Percentiles rank a stretch among this genome's conserved stretches.
Evolutionary conservation across 1,140 invertebrate genomes (phyloP).

Genomic region (Philotrypesis tridentata): DNA sequence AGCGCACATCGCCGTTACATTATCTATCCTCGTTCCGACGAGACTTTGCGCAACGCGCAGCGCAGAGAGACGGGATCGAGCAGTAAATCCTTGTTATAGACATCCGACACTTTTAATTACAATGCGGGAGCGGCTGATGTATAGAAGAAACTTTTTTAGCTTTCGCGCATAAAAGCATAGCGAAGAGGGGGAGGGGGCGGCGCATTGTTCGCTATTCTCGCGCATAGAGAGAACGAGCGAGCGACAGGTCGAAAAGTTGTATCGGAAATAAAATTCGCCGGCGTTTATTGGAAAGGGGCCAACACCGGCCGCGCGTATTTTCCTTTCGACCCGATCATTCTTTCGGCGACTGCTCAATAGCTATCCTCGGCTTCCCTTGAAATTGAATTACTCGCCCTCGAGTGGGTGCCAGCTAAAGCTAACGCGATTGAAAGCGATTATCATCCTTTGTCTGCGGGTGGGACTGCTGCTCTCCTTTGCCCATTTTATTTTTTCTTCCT

Average conservation of each 20-base stretch:
- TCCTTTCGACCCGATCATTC: slow-evolving; percentile 40
- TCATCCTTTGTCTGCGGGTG: slow-evolving; percentile 9
- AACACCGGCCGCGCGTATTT: slow-evolving; percentile 33
- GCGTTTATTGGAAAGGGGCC: slow-evolving; percentile 27
- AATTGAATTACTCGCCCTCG: slow-evolving; percentile 32
- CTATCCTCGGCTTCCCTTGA: slow-evolving; percentile 9
- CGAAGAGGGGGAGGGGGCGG: too few species aligned
- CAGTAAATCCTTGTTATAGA: background rate
- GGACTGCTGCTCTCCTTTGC: background rate
- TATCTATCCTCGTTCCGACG: background rate
- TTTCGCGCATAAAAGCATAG: too few species aligned
- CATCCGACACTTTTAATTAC: background rate
- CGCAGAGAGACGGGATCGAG: too few species aligned
- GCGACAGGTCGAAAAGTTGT: slow-evolving; percentile 8
- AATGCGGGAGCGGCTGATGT: background rate
- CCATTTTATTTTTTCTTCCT: background rate
- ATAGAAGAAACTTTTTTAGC: background rate
- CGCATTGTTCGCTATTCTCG: background rate
- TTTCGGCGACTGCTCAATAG: slow-evolving; percentile 31
- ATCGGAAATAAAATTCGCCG: slow-evolving; percentile 42
- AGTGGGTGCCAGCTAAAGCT: slow-evolving; percentile 16
- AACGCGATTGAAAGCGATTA: slow-evolving; percentile 33
- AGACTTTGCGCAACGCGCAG: background rate
- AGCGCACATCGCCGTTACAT: too few species aligned
- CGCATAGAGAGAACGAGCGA: background rate